These are phyloP conservation scores for Metallyticus violacea DNA, from an alignment of 2,888 invertebrate genomes.

Conservation along the genomic window DNA sequence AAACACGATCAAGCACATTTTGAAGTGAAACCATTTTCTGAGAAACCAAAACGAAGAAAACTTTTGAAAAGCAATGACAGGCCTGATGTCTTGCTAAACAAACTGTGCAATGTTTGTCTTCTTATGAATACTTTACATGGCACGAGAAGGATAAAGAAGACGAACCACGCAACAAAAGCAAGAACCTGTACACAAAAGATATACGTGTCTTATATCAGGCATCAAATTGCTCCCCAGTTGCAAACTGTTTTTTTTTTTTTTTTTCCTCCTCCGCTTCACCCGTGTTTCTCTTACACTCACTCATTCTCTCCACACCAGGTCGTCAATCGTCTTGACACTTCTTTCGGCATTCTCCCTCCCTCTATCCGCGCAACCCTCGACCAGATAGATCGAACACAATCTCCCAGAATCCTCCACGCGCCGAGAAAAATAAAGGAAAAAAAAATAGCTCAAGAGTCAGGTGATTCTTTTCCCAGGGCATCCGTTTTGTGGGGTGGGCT, in stretches of 20 bases:
- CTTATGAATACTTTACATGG: background rate
- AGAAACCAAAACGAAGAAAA: too few species aligned
- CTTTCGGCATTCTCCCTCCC: constrained; percentile 1
- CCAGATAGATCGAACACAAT: background rate
- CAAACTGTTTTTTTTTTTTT: background rate
- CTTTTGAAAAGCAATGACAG: too few species aligned
- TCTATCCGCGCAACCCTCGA: background rate
- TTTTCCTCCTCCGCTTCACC: too few species aligned
- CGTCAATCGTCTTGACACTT: constrained; percentile 8
- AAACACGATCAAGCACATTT: too few species aligned
- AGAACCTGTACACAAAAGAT: background rate
- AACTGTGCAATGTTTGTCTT: background rate
- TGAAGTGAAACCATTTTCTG: too few species aligned
- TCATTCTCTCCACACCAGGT: background rate
- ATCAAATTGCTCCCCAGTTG: background rate
- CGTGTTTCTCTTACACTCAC: too few species aligned
- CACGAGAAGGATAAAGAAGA: too few species aligned
- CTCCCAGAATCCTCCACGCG: background rate
- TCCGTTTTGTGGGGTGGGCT: too few species aligned
- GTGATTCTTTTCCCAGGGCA: constrained; percentile 27
- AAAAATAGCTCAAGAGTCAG: constrained; percentile 1
- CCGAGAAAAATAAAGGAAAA: background rate
- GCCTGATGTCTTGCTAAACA: too few species aligned
- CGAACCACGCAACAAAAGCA: too few species aligned
- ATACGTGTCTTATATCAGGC: background rate